These are phyloP conservation scores for Phrixothrix hirtus DNA, from an alignment of 2,888 invertebrate genomes.

Conservation along the genomic window DNA sequence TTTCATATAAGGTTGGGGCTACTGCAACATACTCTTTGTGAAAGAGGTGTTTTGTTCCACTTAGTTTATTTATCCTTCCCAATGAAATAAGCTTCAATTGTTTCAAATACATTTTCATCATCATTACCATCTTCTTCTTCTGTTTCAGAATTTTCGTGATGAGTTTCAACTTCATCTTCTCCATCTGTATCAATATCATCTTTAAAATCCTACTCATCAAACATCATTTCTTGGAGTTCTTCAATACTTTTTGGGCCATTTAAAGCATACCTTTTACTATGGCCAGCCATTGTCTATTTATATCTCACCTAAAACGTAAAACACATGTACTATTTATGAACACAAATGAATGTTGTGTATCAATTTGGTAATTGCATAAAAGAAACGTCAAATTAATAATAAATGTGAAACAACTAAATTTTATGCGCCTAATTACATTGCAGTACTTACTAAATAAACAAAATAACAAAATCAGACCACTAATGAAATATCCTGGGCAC, in stretches of 20 bases:
- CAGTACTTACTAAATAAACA: constrained; percentile 1
- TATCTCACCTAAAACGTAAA: neutral
- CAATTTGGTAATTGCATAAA: neutral
- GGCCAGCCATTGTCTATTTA: neutral
- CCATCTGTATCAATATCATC: constrained; percentile 6
- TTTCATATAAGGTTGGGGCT: constrained; percentile 3
- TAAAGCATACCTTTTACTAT: constrained; percentile 1
- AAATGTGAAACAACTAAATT: too few species aligned
- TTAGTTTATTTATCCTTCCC: neutral
- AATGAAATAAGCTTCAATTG: neutral
- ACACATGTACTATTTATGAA: too few species aligned
- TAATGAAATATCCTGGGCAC: neutral
- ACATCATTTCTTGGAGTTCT: constrained; percentile 4
- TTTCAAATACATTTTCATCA: neutral
- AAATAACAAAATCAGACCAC: neutral
- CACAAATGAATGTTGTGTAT: neutral
- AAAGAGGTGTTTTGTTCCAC: constrained; percentile 2
- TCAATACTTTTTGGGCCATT: constrained; percentile 2
- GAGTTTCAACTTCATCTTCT: constrained; percentile 2
- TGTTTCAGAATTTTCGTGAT: constrained; percentile 2
- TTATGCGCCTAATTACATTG: neutral
- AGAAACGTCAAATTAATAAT: too few species aligned
- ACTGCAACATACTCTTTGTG: neutral
- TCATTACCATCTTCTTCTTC: constrained; percentile 1
- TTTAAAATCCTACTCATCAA: constrained; percentile 3